A percentile compares a stretch with the other conserved stretches of the same genome.
phyloP scores from a whole-genome alignment of 2,113 vertebrate species.

The Ageneiosus marmoratus region DNA sequence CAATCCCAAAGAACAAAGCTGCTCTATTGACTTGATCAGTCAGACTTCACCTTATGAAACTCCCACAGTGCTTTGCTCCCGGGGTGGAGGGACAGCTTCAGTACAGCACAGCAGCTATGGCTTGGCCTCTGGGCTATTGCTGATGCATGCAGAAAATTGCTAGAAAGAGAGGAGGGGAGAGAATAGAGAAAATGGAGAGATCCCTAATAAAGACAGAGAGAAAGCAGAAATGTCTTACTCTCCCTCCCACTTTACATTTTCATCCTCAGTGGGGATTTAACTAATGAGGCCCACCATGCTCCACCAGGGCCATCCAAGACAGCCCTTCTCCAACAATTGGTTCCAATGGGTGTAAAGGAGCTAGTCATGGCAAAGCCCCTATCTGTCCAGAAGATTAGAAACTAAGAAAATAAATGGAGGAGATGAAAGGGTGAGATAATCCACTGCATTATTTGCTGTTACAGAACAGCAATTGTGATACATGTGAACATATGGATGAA shows the following conservation, averaged over 20 bases:
- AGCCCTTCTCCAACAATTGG: slow-evolving; percentile 80
- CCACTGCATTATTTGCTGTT: slow-evolving; percentile 65
- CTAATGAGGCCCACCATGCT: slow-evolving; percentile 80
- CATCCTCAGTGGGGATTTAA: slow-evolving; percentile 78
- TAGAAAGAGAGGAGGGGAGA: slow-evolving; percentile 31
- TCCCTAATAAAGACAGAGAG: slow-evolving; percentile 68
- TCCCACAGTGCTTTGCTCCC: slow-evolving; percentile 52
- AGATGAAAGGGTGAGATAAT: slow-evolving; percentile 59
- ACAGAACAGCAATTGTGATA: slow-evolving; percentile 49
- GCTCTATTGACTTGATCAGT: slow-evolving; percentile 37
- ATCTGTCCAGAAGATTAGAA: slow-evolving; percentile 74
- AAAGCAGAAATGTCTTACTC: slow-evolving; percentile 71
- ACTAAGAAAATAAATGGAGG: slow-evolving; percentile 73
- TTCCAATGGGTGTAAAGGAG: slow-evolving; percentile 79
- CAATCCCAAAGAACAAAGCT: background rate
- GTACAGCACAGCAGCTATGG: slow-evolving; percentile 50
- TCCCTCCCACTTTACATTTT: slow-evolving; percentile 70
- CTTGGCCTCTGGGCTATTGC: slow-evolving; percentile 67
- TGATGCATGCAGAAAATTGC: slow-evolving; percentile 75
- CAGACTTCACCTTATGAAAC: slow-evolving; percentile 49
- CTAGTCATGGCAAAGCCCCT: slow-evolving; percentile 67
- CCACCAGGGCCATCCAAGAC: slow-evolving; percentile 77
- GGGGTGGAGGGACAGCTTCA: slow-evolving; percentile 61
- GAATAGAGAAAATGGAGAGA: slow-evolving; percentile 19
- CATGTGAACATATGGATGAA: slow-evolving; percentile 7